These are phyloP conservation scores for Rhyzopertha dominica DNA, from an alignment of 1,140 invertebrate genomes.

Conservation along the genomic window DNA sequence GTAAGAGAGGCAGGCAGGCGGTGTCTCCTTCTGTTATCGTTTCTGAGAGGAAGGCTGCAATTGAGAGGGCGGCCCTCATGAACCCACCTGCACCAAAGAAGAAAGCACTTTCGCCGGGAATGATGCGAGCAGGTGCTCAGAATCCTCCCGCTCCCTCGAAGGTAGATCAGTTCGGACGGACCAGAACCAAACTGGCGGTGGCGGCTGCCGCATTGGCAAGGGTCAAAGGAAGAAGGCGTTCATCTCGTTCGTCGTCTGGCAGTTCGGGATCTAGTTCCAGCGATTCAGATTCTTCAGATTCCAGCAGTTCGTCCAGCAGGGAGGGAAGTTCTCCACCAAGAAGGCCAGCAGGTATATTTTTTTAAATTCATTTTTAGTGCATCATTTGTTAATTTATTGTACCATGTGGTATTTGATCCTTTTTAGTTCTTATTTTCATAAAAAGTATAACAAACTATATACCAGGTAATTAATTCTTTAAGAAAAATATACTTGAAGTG, in stretches of 20 bases:
- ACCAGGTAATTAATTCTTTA: too few species aligned
- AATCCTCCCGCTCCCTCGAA: constrained; percentile 42
- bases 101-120: constrained; percentile 47
- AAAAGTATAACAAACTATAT: too few species aligned
- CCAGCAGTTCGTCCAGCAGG: constrained; percentile 45
- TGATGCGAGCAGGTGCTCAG: constrained; percentile 43
- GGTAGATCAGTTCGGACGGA: constrained; percentile 35
- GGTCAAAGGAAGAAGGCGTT: constrained; percentile 36
- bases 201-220: constrained; percentile 41
- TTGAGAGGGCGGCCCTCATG: constrained; percentile 59
- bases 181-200: constrained; percentile 36
- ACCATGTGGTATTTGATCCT: too few species aligned
- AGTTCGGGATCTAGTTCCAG: constrained; percentile 52
- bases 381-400: too few species aligned
- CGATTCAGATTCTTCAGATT: constrained; percentile 42
- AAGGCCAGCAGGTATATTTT: constrained; percentile 29
- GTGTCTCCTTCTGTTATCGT: constrained; percentile 57
- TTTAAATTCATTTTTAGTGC: constrained; percentile 4
- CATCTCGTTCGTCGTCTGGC: constrained; percentile 46
- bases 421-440: too few species aligned
- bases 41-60: constrained; percentile 54
- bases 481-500: too few species aligned
- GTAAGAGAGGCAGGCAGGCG: constrained; percentile 19
- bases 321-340: constrained; percentile 43
- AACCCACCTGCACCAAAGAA: constrained; percentile 61